phyloP scores from a whole-genome alignment of 2,113 vertebrate species.

The Takifugu bimaculatus region DNA sequence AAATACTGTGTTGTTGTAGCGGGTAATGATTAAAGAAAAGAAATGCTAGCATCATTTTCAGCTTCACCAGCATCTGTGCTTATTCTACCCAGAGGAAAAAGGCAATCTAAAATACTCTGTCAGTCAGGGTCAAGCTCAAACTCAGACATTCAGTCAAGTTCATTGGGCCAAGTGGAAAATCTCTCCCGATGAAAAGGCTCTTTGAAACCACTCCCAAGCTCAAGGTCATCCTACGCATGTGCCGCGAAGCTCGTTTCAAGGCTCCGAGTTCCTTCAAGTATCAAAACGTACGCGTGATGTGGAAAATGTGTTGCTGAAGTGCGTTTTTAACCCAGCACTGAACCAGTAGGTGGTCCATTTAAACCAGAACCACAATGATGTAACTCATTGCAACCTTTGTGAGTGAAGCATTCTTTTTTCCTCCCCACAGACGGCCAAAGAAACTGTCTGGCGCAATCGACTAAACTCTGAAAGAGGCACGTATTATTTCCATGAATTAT shows the following conservation, averaged over 20 bases:
- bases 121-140: no score
- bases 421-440: background rate
- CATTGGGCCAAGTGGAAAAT: background rate
- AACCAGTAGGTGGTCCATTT: background rate
- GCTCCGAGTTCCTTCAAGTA: background rate
- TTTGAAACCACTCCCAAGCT: constrained; percentile 14
- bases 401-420: background rate
- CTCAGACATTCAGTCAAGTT: no score
- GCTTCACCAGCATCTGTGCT: no score
- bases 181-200: constrained; percentile 10
- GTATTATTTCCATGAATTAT: background rate
- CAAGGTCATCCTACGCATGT: constrained; percentile 1
- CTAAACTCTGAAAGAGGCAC: constrained; percentile 4
- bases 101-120: no score
- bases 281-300: background rate
- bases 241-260: constrained; percentile 2
- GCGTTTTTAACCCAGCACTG: background rate
- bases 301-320: background rate
- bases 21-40: no score
- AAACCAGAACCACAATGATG: background rate
- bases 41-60: no score
- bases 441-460: constrained; percentile 1
- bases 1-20: no score
- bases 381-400: constrained; percentile 14
- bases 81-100: no score